phyloP scores from a whole-genome alignment of 2,113 vertebrate genomes.

The Felis chaus region DNA sequence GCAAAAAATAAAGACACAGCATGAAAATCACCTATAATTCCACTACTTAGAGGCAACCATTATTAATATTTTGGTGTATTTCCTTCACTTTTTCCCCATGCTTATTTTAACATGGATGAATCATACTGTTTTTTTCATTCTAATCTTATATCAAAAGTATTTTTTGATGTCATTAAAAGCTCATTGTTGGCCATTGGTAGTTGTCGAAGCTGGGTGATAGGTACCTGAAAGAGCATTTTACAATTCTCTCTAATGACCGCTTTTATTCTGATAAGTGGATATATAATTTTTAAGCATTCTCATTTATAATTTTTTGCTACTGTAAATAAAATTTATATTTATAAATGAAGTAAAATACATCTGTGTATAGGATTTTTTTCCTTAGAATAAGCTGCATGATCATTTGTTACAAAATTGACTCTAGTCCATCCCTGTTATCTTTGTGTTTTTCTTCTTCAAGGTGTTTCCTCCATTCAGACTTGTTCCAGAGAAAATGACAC shows the following conservation, averaged over 20 bases:
- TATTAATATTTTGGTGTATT: not conserved
- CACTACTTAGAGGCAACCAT: not conserved
- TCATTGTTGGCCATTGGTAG: not conserved
- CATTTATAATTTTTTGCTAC: conserved; percentile 24
- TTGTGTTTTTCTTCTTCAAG: conserved; percentile 59
- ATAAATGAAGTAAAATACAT: not conserved
- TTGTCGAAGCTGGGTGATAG: not conserved
- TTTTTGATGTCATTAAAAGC: not conserved
- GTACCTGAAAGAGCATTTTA: not conserved
- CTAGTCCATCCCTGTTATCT: not conserved
- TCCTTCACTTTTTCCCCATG: not conserved
- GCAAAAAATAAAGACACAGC: not conserved
- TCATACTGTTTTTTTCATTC: not conserved
- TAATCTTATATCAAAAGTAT: conserved; percentile 11
- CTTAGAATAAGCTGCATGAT: not conserved
- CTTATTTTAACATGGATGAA: not conserved
- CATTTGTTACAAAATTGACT: not conserved
- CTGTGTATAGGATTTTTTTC: not conserved
- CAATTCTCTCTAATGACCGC: not conserved
- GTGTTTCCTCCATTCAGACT: conserved; percentile 84
- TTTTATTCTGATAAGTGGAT: not conserved
- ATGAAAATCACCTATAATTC: not conserved
- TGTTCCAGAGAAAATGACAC: conserved; percentile 80
- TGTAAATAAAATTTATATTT: conserved; percentile 22
- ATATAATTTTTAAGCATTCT: not conserved